phyloP scores from a whole-genome alignment of 2,888 invertebrate species.

The Acronicta leporina region DNA sequence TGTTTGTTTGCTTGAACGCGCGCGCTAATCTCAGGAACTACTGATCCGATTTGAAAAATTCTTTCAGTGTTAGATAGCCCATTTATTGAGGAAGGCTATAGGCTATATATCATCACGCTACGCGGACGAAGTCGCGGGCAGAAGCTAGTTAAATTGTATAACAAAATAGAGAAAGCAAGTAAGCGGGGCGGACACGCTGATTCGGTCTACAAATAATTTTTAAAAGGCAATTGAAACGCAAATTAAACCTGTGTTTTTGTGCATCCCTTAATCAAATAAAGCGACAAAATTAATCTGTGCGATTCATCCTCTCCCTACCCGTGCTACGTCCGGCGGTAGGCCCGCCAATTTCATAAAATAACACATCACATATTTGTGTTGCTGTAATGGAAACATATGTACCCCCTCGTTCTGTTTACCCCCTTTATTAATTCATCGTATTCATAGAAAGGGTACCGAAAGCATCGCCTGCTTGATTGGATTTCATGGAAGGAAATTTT shows the following conservation, averaged over 20 bases:
- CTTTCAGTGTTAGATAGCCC: no score
- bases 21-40: no score
- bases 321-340: conserved; percentile 57
- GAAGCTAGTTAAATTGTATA: conserved; percentile 24
- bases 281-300: conserved; percentile 74
- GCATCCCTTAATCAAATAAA: conserved; percentile 66
- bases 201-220: conserved; percentile 41
- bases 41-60: no score
- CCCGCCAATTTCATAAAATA: conserved; percentile 82
- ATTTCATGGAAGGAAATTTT: conserved; percentile 73
- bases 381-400: conserved; percentile 69
- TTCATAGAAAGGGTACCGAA: conserved; percentile 71
- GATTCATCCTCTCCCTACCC: conserved; percentile 61
- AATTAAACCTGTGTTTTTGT: conserved; percentile 54
- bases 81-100: no score
- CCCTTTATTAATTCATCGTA: conserved; percentile 75
- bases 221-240: conserved; percentile 52
- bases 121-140: no score
- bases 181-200: conserved; percentile 24
- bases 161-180: conserved; percentile 15
- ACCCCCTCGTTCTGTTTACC: conserved; percentile 71
- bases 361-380: conserved; percentile 74
- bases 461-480: conserved; percentile 76
- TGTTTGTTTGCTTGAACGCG: no score
- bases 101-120: no score